phyloP scores from a whole-genome alignment of 2,797 vertebrate species.

The Rhinoraja longicauda region DNA sequence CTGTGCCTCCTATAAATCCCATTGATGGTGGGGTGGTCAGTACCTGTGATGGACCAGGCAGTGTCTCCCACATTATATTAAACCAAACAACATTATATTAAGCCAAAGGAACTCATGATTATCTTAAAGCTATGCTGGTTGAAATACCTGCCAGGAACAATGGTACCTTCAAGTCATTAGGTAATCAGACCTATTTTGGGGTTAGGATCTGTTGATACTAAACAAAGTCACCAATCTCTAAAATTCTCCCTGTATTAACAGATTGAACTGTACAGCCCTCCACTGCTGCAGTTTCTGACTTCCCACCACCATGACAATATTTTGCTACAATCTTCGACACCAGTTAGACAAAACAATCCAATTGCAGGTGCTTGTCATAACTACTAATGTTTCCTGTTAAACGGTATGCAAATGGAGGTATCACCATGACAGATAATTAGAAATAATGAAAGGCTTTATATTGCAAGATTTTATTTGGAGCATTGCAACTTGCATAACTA shows the following conservation, averaged over 20 bases:
- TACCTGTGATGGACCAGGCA: too few species aligned
- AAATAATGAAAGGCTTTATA: slow-evolving; percentile 31
- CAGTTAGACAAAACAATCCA: not conserved
- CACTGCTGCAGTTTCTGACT: not conserved
- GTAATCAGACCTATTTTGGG: not conserved
- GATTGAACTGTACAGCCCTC: not conserved
- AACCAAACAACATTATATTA: not conserved
- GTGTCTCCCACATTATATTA: too few species aligned
- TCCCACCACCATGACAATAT: not conserved
- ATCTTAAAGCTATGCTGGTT: not conserved
- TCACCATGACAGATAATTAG: slow-evolving; percentile 33
- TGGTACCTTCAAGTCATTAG: not conserved
- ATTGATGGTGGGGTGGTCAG: too few species aligned
- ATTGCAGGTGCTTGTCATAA: slow-evolving; percentile 11
- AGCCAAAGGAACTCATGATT: not conserved
- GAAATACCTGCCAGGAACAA: not conserved
- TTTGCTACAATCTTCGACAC: not conserved
- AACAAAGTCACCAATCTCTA: not conserved
- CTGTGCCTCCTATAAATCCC: too few species aligned
- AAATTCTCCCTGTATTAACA: not conserved
- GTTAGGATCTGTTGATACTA: not conserved
- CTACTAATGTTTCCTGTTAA: slow-evolving; percentile 16
- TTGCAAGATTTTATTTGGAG: not conserved
- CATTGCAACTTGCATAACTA: too few species aligned
- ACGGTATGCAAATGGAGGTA: slow-evolving; percentile 17